Base-by-base conservation (phyloP, 1,140 invertebrate species). In the Sycophila sp. region DNA sequence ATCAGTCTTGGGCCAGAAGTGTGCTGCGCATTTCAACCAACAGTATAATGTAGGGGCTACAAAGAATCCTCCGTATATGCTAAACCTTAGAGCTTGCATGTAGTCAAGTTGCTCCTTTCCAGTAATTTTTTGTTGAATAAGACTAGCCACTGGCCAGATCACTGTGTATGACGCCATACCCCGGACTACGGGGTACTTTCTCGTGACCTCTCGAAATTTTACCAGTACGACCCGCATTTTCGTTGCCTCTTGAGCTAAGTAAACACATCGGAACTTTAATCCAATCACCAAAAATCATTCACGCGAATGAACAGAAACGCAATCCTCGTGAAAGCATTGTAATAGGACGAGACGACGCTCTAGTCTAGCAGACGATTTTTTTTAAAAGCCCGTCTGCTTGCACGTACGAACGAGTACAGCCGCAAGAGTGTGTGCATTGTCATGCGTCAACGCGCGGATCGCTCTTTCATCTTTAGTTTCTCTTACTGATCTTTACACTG, bases 141-240 rank as follows among this genome's bases (percentile, higher is more conserved):
- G 66, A 80, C 90, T 90, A 45, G 89, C 90, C 0, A 87, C 80
- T 0, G 92, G 92, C 92, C 92, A 94, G 60, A 93, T 90, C 0
- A 92, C 76, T 0, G 89, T 87, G 75, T 95, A 95, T 0, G 91
- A 91, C 1, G 90, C 82, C 88, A 93, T 92, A 5, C 93, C 93
- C 47, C 89, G 79, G 5, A 88, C 81, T 4, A 93, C 80, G 10
- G 91, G 89, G 73, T 88, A 87, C 59, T 84, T 85, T 28, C 78
- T 79, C 5, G 83, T 77, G 8, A 88, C 77, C 47, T 85, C 79
- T 15, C 81, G 81, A 34, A 87, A 77, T 79, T 81, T 87, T 5
- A 81, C 75, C 15, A 86, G 79, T 38, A 87, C 63, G 10, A 82
- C 72, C 32, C 82, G 81, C 81, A 85, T 80, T 32, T 76, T 79